Conservation (phyloP, 2,797 vertebrate species). For the Tarsius wallacei region DNA sequence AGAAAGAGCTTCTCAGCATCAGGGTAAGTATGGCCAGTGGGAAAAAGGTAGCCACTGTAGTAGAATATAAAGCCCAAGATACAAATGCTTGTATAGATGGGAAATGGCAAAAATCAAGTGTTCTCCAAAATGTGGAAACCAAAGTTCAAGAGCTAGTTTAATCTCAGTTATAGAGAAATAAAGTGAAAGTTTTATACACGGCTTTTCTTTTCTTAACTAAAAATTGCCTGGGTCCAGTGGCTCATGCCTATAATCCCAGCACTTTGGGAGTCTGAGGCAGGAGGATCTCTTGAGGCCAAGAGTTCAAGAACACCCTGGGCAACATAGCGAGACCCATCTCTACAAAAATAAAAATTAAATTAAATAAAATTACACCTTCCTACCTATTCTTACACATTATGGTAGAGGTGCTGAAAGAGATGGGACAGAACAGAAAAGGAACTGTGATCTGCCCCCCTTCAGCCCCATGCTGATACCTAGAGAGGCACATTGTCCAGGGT, state of each 20-base stretch:
- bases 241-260: too few species aligned
- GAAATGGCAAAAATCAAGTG: neutral
- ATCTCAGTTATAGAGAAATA: constrained; percentile 21
- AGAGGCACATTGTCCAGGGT: neutral
- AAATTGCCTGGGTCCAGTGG: neutral
- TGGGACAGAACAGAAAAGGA: neutral
- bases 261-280: too few species aligned
- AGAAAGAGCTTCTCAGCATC: neutral
- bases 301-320: too few species aligned
- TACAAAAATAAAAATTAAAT: too few species aligned
- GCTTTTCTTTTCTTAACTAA: neutral
- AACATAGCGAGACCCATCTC: too few species aligned
- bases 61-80: neutral
- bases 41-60: neutral
- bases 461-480: neutral
- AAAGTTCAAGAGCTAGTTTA: constrained; percentile 18
- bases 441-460: neutral
- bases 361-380: neutral
- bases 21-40: neutral
- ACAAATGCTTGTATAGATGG: neutral
- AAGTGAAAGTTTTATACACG: constrained; percentile 26
- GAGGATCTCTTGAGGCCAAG: too few species aligned
- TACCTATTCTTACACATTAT: neutral
- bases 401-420: neutral
- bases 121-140: constrained; percentile 14